phyloP scores from a whole-genome alignment of 2,113 vertebrate species.

The Eptatretus burgeri region DNA sequence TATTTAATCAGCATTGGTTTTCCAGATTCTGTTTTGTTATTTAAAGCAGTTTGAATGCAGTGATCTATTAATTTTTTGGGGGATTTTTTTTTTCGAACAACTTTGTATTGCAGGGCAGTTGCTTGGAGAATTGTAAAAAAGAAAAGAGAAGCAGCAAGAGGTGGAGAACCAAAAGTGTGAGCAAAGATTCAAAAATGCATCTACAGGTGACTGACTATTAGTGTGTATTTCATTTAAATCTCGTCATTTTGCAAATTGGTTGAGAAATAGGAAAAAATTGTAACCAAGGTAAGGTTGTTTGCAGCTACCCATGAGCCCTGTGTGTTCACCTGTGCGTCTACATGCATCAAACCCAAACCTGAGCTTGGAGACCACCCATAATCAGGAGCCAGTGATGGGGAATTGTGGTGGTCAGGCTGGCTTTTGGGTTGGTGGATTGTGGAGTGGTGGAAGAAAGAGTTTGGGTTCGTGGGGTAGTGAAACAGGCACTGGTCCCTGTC shows the following conservation, averaged over 20 bases:
- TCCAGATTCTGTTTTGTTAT: too few relatives aligned
- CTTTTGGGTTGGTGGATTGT: background rate
- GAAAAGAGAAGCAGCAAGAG: slow-evolving; percentile 90
- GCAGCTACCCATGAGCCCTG: slow-evolving; percentile 64
- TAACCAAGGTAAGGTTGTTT: too few relatives aligned
- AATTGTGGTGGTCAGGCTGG: background rate
- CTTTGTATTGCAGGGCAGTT: slow-evolving; percentile 46
- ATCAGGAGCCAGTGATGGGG: slow-evolving; percentile 17
- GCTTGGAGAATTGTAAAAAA: slow-evolving; percentile 99
- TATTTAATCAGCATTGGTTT: too few relatives aligned
- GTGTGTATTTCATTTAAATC: too few relatives aligned
- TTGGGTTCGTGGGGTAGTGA: background rate
- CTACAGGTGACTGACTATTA: slow-evolving; percentile 47
- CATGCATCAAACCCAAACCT: slow-evolving; percentile 96
- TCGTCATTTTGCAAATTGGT: too few relatives aligned
- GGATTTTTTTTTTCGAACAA: too few relatives aligned
- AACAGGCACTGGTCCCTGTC: background rate
- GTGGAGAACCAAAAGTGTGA: slow-evolving; percentile 99
- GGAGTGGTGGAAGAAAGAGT: background rate
- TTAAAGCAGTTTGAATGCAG: too few relatives aligned
- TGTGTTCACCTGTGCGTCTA: slow-evolving; percentile 56
- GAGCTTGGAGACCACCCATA: slow-evolving; percentile 56
- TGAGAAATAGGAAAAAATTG: too few relatives aligned
- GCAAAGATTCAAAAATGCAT: slow-evolving; percentile 98
- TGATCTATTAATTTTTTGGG: too few relatives aligned